Evolutionary conservation across 2,888 invertebrate species (phyloP), one percentile per base, ranked within the genome.

Genomic region (Ceraclea dissimilis): DNA sequence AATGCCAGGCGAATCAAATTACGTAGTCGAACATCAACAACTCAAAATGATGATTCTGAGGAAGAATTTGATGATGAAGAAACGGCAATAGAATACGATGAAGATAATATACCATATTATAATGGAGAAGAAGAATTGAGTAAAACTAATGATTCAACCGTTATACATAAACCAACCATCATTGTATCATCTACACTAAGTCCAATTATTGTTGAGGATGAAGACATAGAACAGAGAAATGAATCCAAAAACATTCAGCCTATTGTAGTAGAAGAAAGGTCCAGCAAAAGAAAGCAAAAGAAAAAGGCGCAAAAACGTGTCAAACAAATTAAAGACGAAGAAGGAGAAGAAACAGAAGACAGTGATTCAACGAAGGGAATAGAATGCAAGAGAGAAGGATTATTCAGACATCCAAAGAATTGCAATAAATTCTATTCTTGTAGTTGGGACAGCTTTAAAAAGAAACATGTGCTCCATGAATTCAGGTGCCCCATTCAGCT

Each of bases 391-490:
- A 71, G 82, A 67, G 80, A 81, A 33, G 82, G 82, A 63, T 70
- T 77, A 60, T 84, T 76, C 77, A 79, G 78, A 75, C 89, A 90
- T 68, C 90, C 89, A 0, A 84, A 83, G 62, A 82, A 85, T 65
- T 90, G 89, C 67, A 88, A 88, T 68, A 88, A 89, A 67, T 90
- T 90, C 76, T 90, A 89, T 67, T 83, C 87, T 31, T 90, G 89
- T 68, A 80, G 86, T 69, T 90, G 87, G 87, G 89, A 90, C 68
- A 81, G 84, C 61, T 85, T 82, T 67, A 86, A 88, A 66, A 82
- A 87, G 63, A 79, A 81, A 64, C 90, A 83, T 68, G 87, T 87
- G 1, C 76, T 90, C 6, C 86, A 87, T 66, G 79, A 86, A 1
- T 88, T 89, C 70, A 86, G 88, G 66, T 90, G 89, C 65, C 89